A percentile compares a stretch with the other conserved stretches of the same genome.
phyloP scores from a whole-genome alignment of 35 echinoderm and acorn worm genomes.

The Ptychodera flava region DNA sequence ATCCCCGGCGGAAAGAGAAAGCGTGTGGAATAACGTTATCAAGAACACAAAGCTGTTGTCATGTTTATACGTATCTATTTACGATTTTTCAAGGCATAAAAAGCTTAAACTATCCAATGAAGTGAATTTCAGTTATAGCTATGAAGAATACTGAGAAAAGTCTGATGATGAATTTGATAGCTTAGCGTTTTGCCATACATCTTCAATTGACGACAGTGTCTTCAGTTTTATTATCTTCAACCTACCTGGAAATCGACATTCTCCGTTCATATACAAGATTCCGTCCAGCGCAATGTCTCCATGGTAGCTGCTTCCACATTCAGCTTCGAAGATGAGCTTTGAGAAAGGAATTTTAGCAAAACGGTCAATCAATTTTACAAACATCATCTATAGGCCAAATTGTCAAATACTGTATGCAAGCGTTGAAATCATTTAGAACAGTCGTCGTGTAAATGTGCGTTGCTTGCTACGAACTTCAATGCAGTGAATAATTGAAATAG shows the following conservation, averaged over 20 bases:
- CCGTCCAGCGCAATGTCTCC: slow-evolving; percentile 77
- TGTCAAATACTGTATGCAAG: background rate
- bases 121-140: background rate
- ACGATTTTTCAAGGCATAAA: background rate
- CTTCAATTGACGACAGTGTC: too few relatives aligned
- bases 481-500: background rate
- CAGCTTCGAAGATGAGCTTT: background rate
- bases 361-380: background rate
- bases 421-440: background rate
- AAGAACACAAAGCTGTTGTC: too few relatives aligned
- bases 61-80: background rate
- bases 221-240: too few relatives aligned
- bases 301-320: slow-evolving; percentile 29
- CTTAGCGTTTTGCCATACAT: too few relatives aligned
- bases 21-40: too few relatives aligned
- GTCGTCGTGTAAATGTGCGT: background rate
- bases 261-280: slow-evolving; percentile 37
- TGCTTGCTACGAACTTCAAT: background rate
- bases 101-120: background rate
- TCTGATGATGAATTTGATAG: background rate
- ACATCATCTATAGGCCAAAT: background rate
- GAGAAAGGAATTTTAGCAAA: background rate
- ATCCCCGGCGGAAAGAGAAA: too few relatives aligned
- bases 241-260: slow-evolving; percentile 11
- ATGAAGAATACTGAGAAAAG: background rate